Conservation (phyloP, 2,797 vertebrate genomes). For the Saxicola maurus region DNA sequence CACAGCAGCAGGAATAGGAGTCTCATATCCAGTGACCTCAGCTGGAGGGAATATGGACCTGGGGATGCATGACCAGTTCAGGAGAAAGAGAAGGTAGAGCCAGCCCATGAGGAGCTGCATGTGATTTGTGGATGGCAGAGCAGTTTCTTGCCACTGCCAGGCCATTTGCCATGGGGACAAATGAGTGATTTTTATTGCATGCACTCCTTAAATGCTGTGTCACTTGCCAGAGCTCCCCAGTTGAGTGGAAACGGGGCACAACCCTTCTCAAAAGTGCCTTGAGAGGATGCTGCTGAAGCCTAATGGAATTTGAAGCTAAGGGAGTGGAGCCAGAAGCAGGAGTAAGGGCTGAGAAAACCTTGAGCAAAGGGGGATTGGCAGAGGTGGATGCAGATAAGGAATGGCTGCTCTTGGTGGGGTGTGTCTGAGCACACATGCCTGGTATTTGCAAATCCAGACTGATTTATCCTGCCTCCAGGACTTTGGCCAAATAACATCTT, state of each 20-base stretch:
- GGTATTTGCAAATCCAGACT: conserved; percentile 3
- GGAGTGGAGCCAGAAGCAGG: neutral
- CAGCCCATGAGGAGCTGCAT: neutral
- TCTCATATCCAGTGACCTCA: neutral
- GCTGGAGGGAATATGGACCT: neutral
- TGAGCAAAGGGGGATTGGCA: neutral
- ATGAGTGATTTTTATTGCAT: neutral
- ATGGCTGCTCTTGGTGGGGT: neutral
- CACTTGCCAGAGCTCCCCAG: neutral
- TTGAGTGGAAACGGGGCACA: neutral
- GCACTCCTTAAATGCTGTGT: neutral
- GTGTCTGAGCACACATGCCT: neutral
- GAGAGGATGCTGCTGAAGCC: neutral
- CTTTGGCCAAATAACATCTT: conserved; percentile 20
- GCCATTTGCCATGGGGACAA: neutral
- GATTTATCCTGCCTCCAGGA: conserved; percentile 29
- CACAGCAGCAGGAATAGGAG: neutral
- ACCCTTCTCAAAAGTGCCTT: neutral
- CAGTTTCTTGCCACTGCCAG: neutral
- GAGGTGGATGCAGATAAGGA: neutral
- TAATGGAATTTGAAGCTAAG: neutral
- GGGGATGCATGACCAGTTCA: neutral
- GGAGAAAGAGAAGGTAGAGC: neutral
- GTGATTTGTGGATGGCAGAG: neutral
- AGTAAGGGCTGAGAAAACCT: neutral